A percentile compares a stretch with the other conserved stretches of the same genome.
Conservation (phyloP, 2,113 vertebrate species). For the Euleptes europaea region DNA sequence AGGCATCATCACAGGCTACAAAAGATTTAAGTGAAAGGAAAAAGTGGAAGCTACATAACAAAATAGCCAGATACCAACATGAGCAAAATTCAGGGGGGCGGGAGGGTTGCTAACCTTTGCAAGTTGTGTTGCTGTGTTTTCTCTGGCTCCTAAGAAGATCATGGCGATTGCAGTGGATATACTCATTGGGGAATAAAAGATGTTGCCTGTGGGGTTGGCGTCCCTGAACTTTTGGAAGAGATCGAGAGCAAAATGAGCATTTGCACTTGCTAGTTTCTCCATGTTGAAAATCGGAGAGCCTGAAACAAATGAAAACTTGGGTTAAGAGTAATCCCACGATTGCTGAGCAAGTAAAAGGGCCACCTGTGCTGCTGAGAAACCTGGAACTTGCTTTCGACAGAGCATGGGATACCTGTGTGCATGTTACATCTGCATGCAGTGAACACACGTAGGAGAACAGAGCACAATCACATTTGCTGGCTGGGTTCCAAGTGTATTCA, state of each 20-base stretch:
- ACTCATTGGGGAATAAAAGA: slow-evolving; percentile 76
- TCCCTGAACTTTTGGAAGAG: slow-evolving; percentile 62
- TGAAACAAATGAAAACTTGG: neutral
- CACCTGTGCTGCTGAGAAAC: neutral
- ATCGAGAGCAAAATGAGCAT: slow-evolving; percentile 70
- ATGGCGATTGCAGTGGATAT: slow-evolving; percentile 74
- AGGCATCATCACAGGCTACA: too few relatives aligned
- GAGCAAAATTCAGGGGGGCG: neutral
- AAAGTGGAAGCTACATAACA: neutral
- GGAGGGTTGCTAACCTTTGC: slow-evolving; percentile 64
- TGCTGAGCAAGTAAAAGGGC: neutral
- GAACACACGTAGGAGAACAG: neutral
- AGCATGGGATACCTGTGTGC: fast-evolving
- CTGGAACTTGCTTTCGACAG: neutral
- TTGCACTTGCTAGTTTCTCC: slow-evolving; percentile 68
- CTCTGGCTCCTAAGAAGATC: slow-evolving; percentile 69
- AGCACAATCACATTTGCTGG: neutral
- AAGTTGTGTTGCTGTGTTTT: slow-evolving; percentile 67
- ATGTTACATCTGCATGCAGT: neutral
- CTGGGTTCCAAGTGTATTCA: too few relatives aligned
- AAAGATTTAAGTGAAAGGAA: too few relatives aligned
- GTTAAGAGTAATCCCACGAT: neutral
- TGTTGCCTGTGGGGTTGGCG: slow-evolving; percentile 56
- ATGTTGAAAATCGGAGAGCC: slow-evolving; percentile 65
- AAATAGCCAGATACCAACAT: neutral